A percentile compares a stretch with the other conserved stretches of the same genome.
Conservation (phyloP, 2,797 vertebrate species). For the Phrynocephalus forsythii region DNA sequence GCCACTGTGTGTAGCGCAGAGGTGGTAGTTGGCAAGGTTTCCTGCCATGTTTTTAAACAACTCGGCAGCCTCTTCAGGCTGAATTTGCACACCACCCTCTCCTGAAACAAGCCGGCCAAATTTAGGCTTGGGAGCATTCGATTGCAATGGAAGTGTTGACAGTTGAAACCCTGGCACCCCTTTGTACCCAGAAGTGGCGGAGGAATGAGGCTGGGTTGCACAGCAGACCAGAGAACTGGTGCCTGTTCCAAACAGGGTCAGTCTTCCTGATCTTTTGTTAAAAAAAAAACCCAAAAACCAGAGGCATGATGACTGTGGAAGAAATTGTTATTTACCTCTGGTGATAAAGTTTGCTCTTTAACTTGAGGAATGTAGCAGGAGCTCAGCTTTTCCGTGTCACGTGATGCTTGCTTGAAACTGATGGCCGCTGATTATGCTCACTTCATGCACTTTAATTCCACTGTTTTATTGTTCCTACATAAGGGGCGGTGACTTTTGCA, state of each 20-base stretch:
- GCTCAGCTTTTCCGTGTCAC: too few relatives aligned
- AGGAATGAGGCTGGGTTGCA: neutral
- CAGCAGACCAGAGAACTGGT: neutral
- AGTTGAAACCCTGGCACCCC: neutral
- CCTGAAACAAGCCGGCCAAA: neutral
- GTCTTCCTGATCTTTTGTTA: neutral
- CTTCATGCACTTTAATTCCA: neutral
- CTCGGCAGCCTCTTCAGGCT: neutral
- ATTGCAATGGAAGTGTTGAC: neutral
- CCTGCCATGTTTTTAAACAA: constrained; percentile 16
- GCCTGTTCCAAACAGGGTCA: neutral
- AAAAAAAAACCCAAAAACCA: neutral
- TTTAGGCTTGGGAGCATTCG: neutral
- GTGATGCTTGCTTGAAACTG: neutral
- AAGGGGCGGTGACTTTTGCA: neutral
- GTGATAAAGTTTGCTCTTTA: neutral
- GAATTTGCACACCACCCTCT: neutral
- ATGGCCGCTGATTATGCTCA: neutral
- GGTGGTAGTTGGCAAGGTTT: neutral
- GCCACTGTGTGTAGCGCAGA: neutral
- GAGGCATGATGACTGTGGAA: neutral
- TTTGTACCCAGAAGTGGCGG: neutral
- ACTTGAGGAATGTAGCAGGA: neutral
- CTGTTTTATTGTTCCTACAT: neutral
- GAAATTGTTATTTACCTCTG: neutral